phyloP scores from a whole-genome alignment of 2,888 invertebrate species.

The Drosophila anceps region DNA sequence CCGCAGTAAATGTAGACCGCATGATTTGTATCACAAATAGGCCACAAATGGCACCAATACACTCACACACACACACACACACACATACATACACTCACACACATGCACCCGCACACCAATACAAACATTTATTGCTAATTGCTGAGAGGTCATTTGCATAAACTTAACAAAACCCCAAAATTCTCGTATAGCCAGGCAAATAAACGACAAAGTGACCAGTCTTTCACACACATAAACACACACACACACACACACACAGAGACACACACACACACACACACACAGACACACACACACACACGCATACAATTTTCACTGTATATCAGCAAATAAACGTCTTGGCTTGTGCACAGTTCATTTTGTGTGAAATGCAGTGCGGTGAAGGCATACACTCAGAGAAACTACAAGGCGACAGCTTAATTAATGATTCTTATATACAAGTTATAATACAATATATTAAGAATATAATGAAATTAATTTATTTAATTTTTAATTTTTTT shows the following conservation, averaged over 20 bases:
- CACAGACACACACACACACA: slow-evolving; percentile 12
- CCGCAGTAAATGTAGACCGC: slow-evolving; percentile 75
- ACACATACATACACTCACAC: slow-evolving; percentile 26
- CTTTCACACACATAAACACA: slow-evolving; percentile 22
- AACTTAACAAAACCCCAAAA: slow-evolving; percentile 75
- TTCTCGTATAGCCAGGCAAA: slow-evolving; percentile 60
- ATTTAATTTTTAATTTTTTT: not conserved
- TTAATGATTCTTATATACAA: not conserved
- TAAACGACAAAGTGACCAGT: slow-evolving; percentile 67
- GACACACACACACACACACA: slow-evolving; percentile 12
- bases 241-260: slow-evolving; percentile 16
- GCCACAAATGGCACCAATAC: slow-evolving; percentile 66
- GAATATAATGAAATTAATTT: not conserved
- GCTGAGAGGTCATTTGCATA: slow-evolving; percentile 77
- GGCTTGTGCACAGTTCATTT: slow-evolving; percentile 35
- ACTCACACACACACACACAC: slow-evolving; percentile 31
- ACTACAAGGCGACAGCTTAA: not conserved
- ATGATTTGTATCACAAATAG: slow-evolving; percentile 78
- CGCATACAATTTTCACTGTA: slow-evolving; percentile 2
- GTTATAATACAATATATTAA: not conserved
- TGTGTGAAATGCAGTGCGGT: slow-evolving; percentile 18
- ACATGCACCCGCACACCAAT: slow-evolving; percentile 39
- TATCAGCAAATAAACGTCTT: slow-evolving; percentile 49
- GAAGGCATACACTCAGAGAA: slow-evolving; percentile 25
- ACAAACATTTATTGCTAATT: slow-evolving; percentile 78